A percentile compares a stretch with the other conserved stretches of the same genome.
Conservation (phyloP, 2,113 vertebrate genomes). For the Sula dactylatra region DNA sequence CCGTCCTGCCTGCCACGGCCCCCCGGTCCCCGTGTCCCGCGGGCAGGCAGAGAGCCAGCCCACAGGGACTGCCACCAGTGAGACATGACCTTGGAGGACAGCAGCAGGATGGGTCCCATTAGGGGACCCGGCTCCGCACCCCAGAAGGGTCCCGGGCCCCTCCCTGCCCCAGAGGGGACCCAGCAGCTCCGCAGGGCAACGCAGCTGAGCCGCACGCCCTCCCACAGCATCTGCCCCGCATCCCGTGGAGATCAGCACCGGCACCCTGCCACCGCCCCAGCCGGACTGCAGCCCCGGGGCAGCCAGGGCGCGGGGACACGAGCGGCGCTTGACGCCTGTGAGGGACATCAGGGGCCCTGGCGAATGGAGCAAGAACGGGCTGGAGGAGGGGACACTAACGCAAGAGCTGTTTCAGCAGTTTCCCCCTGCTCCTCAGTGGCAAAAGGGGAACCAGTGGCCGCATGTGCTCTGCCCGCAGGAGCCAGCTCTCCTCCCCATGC, state of each 20-base stretch:
- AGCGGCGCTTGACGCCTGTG: rapidly evolving
- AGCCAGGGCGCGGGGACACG: rapidly evolving
- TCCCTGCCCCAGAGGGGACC: neutral
- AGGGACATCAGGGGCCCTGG: neutral
- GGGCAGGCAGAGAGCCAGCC: neutral
- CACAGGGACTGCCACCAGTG: neutral
- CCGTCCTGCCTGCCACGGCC: rapidly evolving
- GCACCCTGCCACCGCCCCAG: neutral
- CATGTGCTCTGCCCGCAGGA: neutral
- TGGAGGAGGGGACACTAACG: neutral
- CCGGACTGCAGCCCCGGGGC: rapidly evolving
- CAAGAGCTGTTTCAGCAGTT: conserved; percentile 28
- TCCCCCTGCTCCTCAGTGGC: neutral
- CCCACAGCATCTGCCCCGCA: neutral
- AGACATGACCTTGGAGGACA: neutral
- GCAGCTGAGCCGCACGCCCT: rapidly evolving
- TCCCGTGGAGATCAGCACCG: neutral
- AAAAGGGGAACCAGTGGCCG: neutral
- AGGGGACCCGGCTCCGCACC: neutral
- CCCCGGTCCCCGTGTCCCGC: rapidly evolving
- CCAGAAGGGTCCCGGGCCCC: neutral
- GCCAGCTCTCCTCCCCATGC: neutral
- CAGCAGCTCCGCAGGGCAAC: rapidly evolving
- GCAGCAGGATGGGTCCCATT: neutral
- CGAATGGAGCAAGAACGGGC: neutral